Evolutionary conservation across 1,140 invertebrate species (phyloP).

Genomic region (Drosophila nigrodunni): DNA sequence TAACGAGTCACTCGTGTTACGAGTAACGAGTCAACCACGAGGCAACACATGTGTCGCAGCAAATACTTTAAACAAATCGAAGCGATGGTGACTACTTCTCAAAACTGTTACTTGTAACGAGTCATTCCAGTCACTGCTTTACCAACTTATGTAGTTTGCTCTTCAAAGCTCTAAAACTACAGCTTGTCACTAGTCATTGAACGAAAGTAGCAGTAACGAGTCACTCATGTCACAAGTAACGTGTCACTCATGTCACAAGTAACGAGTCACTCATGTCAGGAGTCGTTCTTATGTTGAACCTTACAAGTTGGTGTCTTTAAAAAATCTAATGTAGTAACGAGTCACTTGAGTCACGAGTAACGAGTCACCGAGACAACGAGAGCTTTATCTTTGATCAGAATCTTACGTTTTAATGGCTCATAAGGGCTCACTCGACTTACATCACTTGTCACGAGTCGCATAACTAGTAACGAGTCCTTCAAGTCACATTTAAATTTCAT

Average conservation of each 20-base stretch:
- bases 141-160: not conserved
- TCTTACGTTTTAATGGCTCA: no score
- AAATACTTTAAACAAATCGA: conserved; percentile 82
- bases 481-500: not conserved
- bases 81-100: conserved; percentile 23
- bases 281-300: no score
- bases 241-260: no score
- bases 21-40: not conserved
- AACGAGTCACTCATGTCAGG: no score
- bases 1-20: no score
- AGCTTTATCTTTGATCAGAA: no score
- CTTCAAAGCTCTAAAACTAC: not conserved
- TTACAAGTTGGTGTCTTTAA: no score
- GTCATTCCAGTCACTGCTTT: not conserved
- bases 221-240: not conserved
- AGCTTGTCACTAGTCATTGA: not conserved
- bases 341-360: conserved; percentile 1
- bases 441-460: not conserved
- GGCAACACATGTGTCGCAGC: conserved; percentile 41
- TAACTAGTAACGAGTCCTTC: not conserved
- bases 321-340: not conserved
- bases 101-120: conserved; percentile 9
- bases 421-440: no score
- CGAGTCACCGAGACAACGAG: no score
- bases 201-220: not conserved